Percentiles rank a stretch among this genome's conserved stretches.
phyloP scores from a whole-genome alignment of 1,140 invertebrate genomes.

The Aphis gossypii region DNA sequence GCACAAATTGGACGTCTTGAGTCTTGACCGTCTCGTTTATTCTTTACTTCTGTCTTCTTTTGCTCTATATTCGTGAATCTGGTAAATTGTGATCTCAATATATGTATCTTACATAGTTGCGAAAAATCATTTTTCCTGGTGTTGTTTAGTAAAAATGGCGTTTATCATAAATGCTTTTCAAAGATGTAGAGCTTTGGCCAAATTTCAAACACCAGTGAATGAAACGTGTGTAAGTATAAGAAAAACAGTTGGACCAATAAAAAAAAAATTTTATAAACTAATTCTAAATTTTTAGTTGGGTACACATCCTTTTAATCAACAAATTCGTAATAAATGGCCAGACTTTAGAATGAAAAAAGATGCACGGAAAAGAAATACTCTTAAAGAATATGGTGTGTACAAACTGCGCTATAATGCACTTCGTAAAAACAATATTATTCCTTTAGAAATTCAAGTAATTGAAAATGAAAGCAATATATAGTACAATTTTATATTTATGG shows the following conservation, averaged over 20 bases:
- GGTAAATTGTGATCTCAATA: too few species aligned
- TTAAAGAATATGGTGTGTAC: constrained; percentile 74
- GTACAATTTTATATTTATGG: background rate
- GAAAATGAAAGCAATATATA: background rate
- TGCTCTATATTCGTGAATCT: too few species aligned
- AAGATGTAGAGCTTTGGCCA: background rate
- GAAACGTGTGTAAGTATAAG: constrained; percentile 31
- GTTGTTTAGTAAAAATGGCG: constrained; percentile 3
- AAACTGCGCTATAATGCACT: constrained; percentile 79
- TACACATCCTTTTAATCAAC: constrained; percentile 35
- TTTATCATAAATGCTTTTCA: constrained; percentile 39
- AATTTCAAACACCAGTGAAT: constrained; percentile 25
- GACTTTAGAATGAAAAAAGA: constrained; percentile 83
- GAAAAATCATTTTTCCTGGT: background rate
- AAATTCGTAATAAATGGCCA: constrained; percentile 66
- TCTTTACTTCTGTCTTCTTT: too few species aligned
- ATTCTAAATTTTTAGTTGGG: constrained; percentile 26
- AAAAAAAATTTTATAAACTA: background rate
- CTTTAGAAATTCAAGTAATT: constrained; percentile 75
- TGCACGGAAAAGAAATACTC: constrained; percentile 77
- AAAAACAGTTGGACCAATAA: background rate
- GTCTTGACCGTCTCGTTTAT: too few species aligned
- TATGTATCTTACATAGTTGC: too few species aligned
- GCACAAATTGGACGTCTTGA: too few species aligned
- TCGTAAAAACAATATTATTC: constrained; percentile 82